These are phyloP conservation scores for Galeruca laticollis DNA, from an alignment of 2,888 invertebrate genomes.

Conservation along the genomic window DNA sequence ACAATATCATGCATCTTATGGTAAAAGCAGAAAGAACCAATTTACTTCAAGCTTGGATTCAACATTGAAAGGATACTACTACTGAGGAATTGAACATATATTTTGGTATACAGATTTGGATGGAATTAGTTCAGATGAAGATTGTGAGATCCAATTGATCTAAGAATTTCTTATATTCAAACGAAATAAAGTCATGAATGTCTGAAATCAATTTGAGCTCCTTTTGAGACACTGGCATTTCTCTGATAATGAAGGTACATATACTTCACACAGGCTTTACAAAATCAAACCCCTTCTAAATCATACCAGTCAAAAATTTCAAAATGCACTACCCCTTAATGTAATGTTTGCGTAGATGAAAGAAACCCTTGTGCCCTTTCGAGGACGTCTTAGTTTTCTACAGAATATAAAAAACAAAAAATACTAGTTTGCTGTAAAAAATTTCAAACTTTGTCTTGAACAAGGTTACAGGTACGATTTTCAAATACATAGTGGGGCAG, in stretches of 20 bases:
- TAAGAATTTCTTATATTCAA: too few relatives aligned
- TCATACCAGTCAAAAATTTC: slow-evolving; percentile 18
- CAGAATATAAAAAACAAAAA: slow-evolving; percentile 31
- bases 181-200: neutral
- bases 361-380: slow-evolving; percentile 33
- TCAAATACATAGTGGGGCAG: slow-evolving; percentile 34
- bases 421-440: neutral
- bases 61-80: neutral
- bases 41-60: neutral
- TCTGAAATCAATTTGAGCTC: neutral
- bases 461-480: slow-evolving; percentile 31
- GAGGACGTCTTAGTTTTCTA: slow-evolving; percentile 27
- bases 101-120: neutral
- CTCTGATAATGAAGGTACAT: neutral
- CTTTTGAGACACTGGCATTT: neutral
- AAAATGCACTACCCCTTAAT: neutral
- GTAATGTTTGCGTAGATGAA: slow-evolving; percentile 30
- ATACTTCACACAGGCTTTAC: neutral
- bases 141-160: neutral
- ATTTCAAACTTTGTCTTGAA: slow-evolving; percentile 23
- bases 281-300: slow-evolving; percentile 12
- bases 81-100: neutral
- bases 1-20: neutral
- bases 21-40: neutral
- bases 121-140: neutral